Base-by-base conservation (phyloP, 1,140 invertebrate species). In the Stegodyphus dumicola region DNA sequence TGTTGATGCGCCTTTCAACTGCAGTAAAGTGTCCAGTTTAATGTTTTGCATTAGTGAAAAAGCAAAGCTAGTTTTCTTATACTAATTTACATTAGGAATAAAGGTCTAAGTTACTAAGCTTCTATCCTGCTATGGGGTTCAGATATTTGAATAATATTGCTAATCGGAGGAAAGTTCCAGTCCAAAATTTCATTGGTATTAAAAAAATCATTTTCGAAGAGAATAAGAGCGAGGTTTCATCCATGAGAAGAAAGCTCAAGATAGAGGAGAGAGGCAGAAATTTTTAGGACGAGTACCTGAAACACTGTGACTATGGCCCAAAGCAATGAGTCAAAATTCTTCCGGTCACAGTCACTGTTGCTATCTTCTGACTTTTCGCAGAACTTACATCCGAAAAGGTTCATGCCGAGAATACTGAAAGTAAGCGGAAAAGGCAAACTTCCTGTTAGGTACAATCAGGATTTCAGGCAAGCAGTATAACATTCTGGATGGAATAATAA, bases 301-400 rank as follows among this genome's bases (percentile, higher is more conserved):
- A 99, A 99, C 89, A 99, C 98, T 90, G 98, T 99, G 92, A 99
- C 97, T 92, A 99, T 95, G 91, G 98, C 97, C 98, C 98, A 99
- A 91, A 99, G 95, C 91, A 99, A 95, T 90, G 97, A 95, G 94
- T 99, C 98, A 96, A 99, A 99, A 95, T 99, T 99, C 95, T 99
- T 99, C 93, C 98, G 90, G 89, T 93, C 92, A 90, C 93, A 93
- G 89, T 92, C 94, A 90, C 93, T 92, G n/a, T 79, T 92, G 88
- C 91, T 91, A 92, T 94, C 92, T 90, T 92, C 92, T 88, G 91
- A 91, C 90, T 92, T 94, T 92, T 95, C 94, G 94, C 97, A 99
- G 95, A 99, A 99, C 95, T 99, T 99, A 95, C 98, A 99, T 93
- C 98, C 98, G 94, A 99, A 99, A 93, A 99, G 95, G 94, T 98